These are phyloP conservation scores for Tangachromis dhanisi DNA, from an alignment of 2,113 vertebrate genomes.

Conservation along the genomic window DNA sequence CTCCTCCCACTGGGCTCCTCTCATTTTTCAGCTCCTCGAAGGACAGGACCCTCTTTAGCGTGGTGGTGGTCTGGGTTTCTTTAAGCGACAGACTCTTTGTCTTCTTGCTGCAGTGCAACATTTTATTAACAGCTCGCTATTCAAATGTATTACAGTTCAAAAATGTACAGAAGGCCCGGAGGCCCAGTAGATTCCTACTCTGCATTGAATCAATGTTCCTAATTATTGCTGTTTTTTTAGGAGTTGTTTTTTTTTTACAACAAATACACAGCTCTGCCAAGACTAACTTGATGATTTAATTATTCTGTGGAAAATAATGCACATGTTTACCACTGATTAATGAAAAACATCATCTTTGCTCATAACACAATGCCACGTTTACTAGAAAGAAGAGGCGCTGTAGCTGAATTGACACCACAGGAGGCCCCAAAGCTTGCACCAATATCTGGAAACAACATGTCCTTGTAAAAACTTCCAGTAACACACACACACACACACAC, in stretches of 20 bases:
- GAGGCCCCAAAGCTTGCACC: neutral
- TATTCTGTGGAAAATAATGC: neutral
- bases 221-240: neutral
- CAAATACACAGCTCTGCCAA: neutral
- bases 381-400: neutral
- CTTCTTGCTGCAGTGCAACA: neutral
- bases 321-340: neutral
- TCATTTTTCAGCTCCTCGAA: conserved; percentile 23
- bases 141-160: neutral
- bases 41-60: neutral
- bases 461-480: neutral
- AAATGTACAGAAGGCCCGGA: neutral
- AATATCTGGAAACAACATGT: neutral
- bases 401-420: neutral
- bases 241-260: neutral
- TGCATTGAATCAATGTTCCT: neutral
- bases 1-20: conserved; percentile 1
- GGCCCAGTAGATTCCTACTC: neutral
- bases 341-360: neutral
- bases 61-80: neutral
- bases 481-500: neutral
- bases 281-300: neutral
- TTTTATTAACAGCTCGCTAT: conserved; percentile 25
- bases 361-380: neutral
- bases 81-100: conserved; percentile 23